A percentile compares a stretch with the other conserved stretches of the same genome.
These are phyloP conservation scores for Tragulus kanchil DNA, from an alignment of 2,113 vertebrate species.

Conservation along the genomic window DNA sequence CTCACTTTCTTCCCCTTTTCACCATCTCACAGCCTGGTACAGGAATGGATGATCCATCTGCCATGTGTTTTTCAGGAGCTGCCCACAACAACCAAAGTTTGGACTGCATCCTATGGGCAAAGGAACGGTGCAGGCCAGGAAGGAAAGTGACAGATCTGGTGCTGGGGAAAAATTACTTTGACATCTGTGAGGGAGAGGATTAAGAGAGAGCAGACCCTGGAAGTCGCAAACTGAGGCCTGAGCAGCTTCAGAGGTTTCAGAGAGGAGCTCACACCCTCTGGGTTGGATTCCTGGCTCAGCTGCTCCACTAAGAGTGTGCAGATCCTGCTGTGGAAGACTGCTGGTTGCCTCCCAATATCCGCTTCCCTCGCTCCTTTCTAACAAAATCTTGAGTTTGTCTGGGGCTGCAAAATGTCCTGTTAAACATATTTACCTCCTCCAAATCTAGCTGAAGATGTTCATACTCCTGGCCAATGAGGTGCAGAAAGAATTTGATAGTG, in stretches of 20 bases:
- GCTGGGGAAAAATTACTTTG: neutral
- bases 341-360: neutral
- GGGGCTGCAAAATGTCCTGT: neutral
- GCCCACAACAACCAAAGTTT: neutral
- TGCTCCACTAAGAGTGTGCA: neutral
- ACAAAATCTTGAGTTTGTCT: conserved; percentile 30
- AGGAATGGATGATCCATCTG: neutral
- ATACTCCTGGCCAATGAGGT: neutral
- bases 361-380: neutral
- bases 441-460: neutral
- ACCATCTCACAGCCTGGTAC: neutral
- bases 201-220: neutral
- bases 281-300: neutral
- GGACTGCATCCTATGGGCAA: neutral
- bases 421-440: neutral
- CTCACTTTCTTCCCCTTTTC: neutral
- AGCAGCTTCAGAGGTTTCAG: neutral
- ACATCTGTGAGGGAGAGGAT: neutral
- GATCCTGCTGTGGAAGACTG: neutral
- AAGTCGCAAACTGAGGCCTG: neutral
- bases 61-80: neutral
- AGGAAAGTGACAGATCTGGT: neutral
- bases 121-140: neutral
- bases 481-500: neutral
- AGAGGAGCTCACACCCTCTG: neutral